phyloP scores from a whole-genome alignment of 2,888 invertebrate genomes.

The Drosophila bunnanda region DNA sequence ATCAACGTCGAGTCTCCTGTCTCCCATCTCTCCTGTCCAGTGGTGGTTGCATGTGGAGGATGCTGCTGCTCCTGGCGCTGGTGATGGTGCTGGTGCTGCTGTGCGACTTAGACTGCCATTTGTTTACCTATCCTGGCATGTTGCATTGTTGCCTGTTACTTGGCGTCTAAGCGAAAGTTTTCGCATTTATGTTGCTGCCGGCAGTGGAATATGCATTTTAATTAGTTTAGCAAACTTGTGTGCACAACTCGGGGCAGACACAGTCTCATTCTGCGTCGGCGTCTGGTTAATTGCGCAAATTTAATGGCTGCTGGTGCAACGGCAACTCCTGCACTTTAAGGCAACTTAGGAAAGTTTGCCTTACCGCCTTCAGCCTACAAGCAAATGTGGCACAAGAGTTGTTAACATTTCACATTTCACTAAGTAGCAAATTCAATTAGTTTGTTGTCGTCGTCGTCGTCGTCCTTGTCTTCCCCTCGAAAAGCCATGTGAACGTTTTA shows the following conservation, averaged over 20 bases:
- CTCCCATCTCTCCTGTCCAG: conserved; percentile 14
- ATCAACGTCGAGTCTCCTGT: conserved; percentile 67
- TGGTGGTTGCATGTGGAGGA: conserved; percentile 35
- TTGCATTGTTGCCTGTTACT: conserved; percentile 62
- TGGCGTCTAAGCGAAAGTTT: conserved; percentile 54
- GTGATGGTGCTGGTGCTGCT: conserved; percentile 21
- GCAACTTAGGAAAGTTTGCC: conserved; percentile 33
- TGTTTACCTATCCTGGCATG: conserved; percentile 61
- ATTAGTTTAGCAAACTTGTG: conserved; percentile 76
- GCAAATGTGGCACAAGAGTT: conserved; percentile 62
- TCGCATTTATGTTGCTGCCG: conserved; percentile 53
- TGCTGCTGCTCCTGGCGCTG: conserved; percentile 6
- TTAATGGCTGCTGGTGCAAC: conserved; percentile 62
- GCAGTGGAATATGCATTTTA: conserved; percentile 78
- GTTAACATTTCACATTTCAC: conserved; percentile 76
- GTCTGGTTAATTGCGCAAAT: conserved; percentile 75
- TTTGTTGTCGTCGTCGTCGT: conserved; percentile 39
- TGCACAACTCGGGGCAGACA: conserved; percentile 44
- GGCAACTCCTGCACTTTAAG: conserved; percentile 63
- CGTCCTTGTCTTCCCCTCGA: neutral
- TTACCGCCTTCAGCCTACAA: conserved; percentile 33
- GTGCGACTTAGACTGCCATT: conserved; percentile 55
- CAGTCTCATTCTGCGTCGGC: conserved; percentile 30
- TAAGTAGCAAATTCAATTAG: conserved; percentile 81
- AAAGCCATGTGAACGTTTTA: conserved; percentile 49